Conservation (phyloP, 1,140 invertebrate genomes). For the Tetragonula clypearis region DNA sequence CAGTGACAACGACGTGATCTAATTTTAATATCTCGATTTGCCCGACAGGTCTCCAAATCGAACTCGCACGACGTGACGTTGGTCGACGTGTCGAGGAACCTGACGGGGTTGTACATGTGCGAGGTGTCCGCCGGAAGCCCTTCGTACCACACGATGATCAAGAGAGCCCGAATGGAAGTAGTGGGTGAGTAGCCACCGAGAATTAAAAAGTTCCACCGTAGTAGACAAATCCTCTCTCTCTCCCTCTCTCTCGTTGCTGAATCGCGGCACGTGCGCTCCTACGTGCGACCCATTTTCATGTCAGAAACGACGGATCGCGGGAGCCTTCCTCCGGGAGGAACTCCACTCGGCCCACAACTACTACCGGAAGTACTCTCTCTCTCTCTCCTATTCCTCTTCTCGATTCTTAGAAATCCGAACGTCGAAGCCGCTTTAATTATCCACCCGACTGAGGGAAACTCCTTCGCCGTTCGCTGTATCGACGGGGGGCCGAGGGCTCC, state of each 20-base stretch:
- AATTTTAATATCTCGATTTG: neutral
- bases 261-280: constrained; percentile 30
- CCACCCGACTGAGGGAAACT: neutral
- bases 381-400: no score
- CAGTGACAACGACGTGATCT: no score
- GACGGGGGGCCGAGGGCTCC: neutral
- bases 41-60: constrained; percentile 81
- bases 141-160: constrained; percentile 86
- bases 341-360: neutral
- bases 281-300: constrained; percentile 44
- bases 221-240: constrained; percentile 31
- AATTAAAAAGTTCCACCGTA: constrained; percentile 44
- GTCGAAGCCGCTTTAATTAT: neutral
- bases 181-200: constrained; percentile 84
- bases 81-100: constrained; percentile 82
- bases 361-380: neutral
- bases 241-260: neutral
- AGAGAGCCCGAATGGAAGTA: constrained; percentile 85
- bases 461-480: neutral
- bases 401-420: neutral
- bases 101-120: constrained; percentile 88
- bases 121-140: constrained; percentile 89
- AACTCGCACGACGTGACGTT: constrained; percentile 83
- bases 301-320: neutral
- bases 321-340: neutral